Percentiles rank a stretch among this genome's conserved stretches.
Conservation (phyloP, 2,888 invertebrate genomes). For the Drosophila picticornis region DNA sequence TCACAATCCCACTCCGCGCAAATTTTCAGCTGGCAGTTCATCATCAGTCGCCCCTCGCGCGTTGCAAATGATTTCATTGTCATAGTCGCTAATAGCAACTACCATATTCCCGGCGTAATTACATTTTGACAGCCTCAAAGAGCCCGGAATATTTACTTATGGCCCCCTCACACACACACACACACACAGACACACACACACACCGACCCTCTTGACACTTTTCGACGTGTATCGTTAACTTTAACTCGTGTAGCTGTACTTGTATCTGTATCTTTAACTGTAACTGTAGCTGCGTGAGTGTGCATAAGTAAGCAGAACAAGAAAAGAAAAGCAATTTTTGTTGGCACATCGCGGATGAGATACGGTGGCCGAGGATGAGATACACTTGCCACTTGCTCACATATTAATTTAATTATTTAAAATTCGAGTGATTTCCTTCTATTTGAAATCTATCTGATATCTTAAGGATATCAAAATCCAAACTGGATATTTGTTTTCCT, state of each 20-base stretch:
- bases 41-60: slow-evolving; percentile 1
- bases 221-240: slow-evolving; percentile 24
- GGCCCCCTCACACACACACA: slow-evolving; percentile 32
- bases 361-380: neutral
- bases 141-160: slow-evolving; percentile 72
- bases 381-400: neutral
- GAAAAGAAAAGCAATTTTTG: neutral
- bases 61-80: slow-evolving; percentile 72
- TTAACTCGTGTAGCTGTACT: slow-evolving; percentile 15
- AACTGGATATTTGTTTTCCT: neutral
- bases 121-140: slow-evolving; percentile 78
- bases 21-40: slow-evolving; percentile 1
- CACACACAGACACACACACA: slow-evolving; percentile 13
- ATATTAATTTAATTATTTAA: neutral
- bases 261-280: slow-evolving; percentile 31
- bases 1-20: neutral
- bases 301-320: slow-evolving; percentile 51
- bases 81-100: slow-evolving; percentile 80
- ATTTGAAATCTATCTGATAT: neutral
- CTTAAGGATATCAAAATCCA: neutral
- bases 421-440: neutral
- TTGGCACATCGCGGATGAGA: slow-evolving; percentile 1
- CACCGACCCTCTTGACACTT: slow-evolving; percentile 35
- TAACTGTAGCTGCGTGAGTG: slow-evolving; percentile 48
- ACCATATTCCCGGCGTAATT: slow-evolving; percentile 69